Base-by-base conservation (phyloP, 2,888 invertebrate species). In the Chaetogeoica ovagalla region DNA sequence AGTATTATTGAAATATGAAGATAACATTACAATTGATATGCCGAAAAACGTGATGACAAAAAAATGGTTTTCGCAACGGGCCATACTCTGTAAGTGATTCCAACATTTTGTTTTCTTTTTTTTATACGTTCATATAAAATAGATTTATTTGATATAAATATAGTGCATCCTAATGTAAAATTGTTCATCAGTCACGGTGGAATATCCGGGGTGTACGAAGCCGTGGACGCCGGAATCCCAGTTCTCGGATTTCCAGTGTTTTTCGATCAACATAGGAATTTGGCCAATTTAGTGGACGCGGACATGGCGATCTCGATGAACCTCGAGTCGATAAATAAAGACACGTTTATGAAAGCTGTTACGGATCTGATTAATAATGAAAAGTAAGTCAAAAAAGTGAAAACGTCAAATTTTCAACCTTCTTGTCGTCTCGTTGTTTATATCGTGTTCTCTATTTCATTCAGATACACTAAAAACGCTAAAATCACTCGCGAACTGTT, bases 401-500 rank as follows among this genome's bases (percentile, higher is more conserved):
- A n/a, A n/a, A n/a, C n/a, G n/a, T n/a, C 48, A 11, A 48, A 7
- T 48, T 11, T 11, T 9, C n/a, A n/a, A 39, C 39, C 39, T 39
- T 43, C 6, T 43, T 43, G 1, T 2, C 43, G 8, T 9, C 43
- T 7, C 48, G 48, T 13, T 13, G 48, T 48, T 13, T 15, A 1
- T 11, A 30, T 30, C 30, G 30, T 30, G 30, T 30, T 30, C 30
- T 30, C 1, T 30, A 30, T 30, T 30, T 30, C 4, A 30, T 30
- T 30, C 30, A 83, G 83, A 21, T 94, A 92, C 84, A 89, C 89
- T 85, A 88, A 87, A 73, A 91, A 91, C 76, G 94, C 93, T 0
- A 90, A 89, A 85, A 89, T 89, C 81, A 88, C 92, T 55, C 93
- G 93, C 84, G 85, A 88, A 23, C 86, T 94, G 6, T 86, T 94